Evolutionary conservation across 2,797 vertebrate genomes (phyloP).

Genomic region (Sebastes kiyomatsui): DNA sequence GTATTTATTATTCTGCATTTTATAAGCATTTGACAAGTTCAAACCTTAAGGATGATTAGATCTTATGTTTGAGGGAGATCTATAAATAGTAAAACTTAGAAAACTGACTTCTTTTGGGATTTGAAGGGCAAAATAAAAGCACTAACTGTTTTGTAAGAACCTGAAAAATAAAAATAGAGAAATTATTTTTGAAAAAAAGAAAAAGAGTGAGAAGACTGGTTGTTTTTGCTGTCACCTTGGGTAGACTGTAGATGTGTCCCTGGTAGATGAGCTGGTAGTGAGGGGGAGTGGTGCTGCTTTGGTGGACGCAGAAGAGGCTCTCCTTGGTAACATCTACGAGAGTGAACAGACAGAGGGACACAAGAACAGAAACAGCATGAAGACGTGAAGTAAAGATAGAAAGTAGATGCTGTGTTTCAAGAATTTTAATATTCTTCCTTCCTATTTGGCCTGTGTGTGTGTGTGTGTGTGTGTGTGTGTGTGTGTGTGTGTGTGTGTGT

Average conservation of each 20-base stretch:
- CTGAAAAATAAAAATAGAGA: background rate
- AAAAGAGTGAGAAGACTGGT: background rate
- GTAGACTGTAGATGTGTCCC: constrained; percentile 92
- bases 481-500: background rate
- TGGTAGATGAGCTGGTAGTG: constrained; percentile 97
- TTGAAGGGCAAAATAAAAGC: background rate
- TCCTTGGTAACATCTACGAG: constrained; percentile 90
- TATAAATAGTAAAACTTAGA: background rate
- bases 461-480: background rate
- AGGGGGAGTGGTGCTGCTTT: constrained; percentile 92
- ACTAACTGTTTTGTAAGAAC: background rate
- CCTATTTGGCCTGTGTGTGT: background rate
- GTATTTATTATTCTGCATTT: background rate
- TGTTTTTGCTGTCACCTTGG: constrained; percentile 85
- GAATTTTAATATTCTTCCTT: background rate
- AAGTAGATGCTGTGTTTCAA: background rate
- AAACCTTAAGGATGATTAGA: background rate
- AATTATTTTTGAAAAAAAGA: background rate
- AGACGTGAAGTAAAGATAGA: background rate
- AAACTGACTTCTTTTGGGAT: background rate
- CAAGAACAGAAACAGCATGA: background rate
- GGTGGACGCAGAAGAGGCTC: constrained; percentile 94
- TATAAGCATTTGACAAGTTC: background rate
- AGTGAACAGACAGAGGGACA: background rate
- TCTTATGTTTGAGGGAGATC: background rate